phyloP scores from a whole-genome alignment of 2,797 vertebrate species.

The Adrianichthys oophorus region DNA sequence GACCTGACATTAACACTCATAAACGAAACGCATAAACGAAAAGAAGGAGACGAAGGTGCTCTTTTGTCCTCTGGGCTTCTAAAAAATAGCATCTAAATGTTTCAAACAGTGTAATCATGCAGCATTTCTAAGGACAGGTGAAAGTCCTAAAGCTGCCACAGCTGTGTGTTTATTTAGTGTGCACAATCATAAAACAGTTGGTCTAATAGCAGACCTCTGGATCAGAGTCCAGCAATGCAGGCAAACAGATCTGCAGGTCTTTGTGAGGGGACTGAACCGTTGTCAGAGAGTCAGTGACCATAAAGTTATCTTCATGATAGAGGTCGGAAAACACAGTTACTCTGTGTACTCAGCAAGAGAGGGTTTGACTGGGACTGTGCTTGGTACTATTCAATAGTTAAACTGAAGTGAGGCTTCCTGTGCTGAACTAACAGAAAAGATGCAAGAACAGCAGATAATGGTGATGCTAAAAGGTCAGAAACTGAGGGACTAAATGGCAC shows the following conservation, averaged over 20 bases:
- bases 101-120: slow-evolving; percentile 15
- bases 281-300: slow-evolving; percentile 42
- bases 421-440: too few relatives aligned
- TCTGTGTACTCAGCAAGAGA: too few relatives aligned
- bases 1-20: too few relatives aligned
- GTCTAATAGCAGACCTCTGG: slow-evolving; percentile 32
- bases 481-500: too few relatives aligned
- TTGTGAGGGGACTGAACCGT: neutral
- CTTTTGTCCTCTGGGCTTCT: too few relatives aligned
- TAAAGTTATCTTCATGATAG: slow-evolving; percentile 34
- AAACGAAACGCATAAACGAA: too few relatives aligned
- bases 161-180: slow-evolving; percentile 57
- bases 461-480: too few relatives aligned
- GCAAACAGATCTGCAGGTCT: slow-evolving; percentile 39
- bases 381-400: too few relatives aligned
- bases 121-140: slow-evolving; percentile 34
- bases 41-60: too few relatives aligned
- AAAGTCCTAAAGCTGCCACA: slow-evolving; percentile 17
- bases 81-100: neutral
- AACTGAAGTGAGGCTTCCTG: too few relatives aligned
- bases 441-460: too few relatives aligned
- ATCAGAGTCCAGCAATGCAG: slow-evolving; percentile 70
- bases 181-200: slow-evolving; percentile 51
- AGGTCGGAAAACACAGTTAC: slow-evolving; percentile 1
- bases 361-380: too few relatives aligned